These are phyloP conservation scores for Sturmia bella DNA, from an alignment of 2,888 invertebrate species.

Conservation along the genomic window DNA sequence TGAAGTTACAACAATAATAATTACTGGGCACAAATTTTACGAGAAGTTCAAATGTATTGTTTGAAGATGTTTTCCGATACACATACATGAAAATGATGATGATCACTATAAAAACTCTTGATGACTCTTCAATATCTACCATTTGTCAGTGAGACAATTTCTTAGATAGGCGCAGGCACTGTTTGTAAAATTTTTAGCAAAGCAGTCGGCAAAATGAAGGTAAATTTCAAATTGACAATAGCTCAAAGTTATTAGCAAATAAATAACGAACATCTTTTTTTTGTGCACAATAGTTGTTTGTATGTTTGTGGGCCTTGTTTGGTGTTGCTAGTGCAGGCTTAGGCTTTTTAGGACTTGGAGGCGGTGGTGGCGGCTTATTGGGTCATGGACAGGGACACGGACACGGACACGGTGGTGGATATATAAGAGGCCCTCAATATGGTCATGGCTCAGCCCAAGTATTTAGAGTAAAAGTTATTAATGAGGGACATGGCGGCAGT, in stretches of 20 bases:
- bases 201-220: conserved; percentile 59
- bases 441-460: conserved; percentile 25
- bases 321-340: conserved; percentile 52
- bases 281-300: conserved; percentile 48
- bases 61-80: background rate
- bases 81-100: conserved; percentile 8
- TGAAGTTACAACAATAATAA: conserved; percentile 12
- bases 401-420: conserved; percentile 27
- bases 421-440: background rate
- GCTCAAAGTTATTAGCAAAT: background rate
- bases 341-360: conserved; percentile 12
- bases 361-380: conserved; percentile 27
- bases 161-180: conserved; percentile 17
- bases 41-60: conserved; percentile 44
- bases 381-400: too few relatives aligned
- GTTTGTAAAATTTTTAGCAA: conserved; percentile 29
- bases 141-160: conserved; percentile 42
- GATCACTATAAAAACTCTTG: conserved; percentile 60
- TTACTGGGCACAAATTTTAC: conserved; percentile 24
- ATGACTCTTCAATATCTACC: conserved; percentile 15
- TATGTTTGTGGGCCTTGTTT: conserved; percentile 54
- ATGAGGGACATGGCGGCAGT: conserved; percentile 20
- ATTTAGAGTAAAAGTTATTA: conserved; percentile 48
- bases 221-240: conserved; percentile 25
- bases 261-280: conserved; percentile 7